Percentiles rank a stretch among this genome's conserved stretches.
Evolutionary conservation across 2,888 invertebrate genomes (phyloP).

Genomic region (Idaea aversata): DNA sequence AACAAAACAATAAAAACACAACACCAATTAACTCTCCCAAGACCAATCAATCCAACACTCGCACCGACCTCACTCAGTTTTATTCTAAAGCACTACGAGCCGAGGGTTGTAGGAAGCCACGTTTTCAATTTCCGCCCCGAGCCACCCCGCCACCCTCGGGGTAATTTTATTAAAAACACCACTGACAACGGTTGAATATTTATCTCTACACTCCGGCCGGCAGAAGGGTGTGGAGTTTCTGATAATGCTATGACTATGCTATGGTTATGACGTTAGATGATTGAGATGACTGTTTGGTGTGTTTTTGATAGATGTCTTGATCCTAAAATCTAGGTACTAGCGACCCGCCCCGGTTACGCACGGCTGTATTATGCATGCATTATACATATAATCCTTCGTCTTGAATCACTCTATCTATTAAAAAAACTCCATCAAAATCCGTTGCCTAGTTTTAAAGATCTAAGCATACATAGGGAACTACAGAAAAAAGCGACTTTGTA

Average conservation of each 20-base stretch:
- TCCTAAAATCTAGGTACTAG: slow-evolving; percentile 12
- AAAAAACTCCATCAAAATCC: too few species aligned
- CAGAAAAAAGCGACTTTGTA: too few species aligned
- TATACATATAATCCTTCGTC: too few species aligned
- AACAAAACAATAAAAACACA: slow-evolving; percentile 7
- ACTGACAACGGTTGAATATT: slow-evolving; percentile 59
- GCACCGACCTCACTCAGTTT: slow-evolving; percentile 17
- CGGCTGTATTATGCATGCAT: too few species aligned
- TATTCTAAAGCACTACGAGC: slow-evolving; percentile 55
- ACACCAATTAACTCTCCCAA: slow-evolving; percentile 26
- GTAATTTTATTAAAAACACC: slow-evolving; percentile 77
- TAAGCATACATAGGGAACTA: too few species aligned
- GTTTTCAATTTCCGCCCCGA: slow-evolving; percentile 70
- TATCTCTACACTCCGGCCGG: slow-evolving; percentile 58
- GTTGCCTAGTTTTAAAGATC: too few species aligned
- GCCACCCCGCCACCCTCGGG: slow-evolving; percentile 31
- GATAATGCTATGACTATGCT: slow-evolving; percentile 4
- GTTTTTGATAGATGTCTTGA: slow-evolving; percentile 12
- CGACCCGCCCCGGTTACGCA: too few species aligned
- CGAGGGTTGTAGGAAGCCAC: slow-evolving; percentile 63
- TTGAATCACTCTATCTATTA: too few species aligned
- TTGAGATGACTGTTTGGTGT: background rate
- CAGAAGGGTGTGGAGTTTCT: slow-evolving; percentile 36
- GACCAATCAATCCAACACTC: slow-evolving; percentile 39
- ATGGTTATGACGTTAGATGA: background rate